Evolutionary conservation across 1,140 invertebrate species (phyloP).

Genomic region (Drosophila orena): DNA sequence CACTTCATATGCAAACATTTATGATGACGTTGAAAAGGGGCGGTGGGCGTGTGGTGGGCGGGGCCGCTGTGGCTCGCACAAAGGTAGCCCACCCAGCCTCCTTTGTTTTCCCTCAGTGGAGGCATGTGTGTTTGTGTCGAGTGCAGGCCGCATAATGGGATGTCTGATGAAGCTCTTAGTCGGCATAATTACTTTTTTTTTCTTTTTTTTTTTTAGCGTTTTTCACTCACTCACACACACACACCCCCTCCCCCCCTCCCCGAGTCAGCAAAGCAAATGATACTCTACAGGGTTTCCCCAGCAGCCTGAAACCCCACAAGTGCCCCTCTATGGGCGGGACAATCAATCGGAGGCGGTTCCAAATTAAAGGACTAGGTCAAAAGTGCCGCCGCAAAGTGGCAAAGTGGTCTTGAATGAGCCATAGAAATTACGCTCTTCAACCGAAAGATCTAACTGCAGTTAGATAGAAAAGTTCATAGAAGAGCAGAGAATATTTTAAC

Average conservation of each 20-base stretch:
- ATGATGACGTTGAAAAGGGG: slow-evolving; percentile 56
- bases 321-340: slow-evolving; percentile 4
- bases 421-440: too few relatives aligned
- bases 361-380: slow-evolving; percentile 41
- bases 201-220: slow-evolving; percentile 62
- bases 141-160: slow-evolving; percentile 81
- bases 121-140: slow-evolving; percentile 61
- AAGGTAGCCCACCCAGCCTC: slow-evolving; percentile 69
- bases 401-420: background rate
- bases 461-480: too few relatives aligned
- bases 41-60: slow-evolving; percentile 11
- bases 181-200: slow-evolving; percentile 81
- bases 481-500: too few relatives aligned
- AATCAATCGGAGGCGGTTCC: slow-evolving; percentile 29
- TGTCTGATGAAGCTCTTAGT: slow-evolving; percentile 83
- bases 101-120: slow-evolving; percentile 61
- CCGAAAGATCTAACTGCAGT: too few relatives aligned
- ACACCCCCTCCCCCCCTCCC: too few relatives aligned
- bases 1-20: slow-evolving; percentile 80
- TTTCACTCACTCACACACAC: background rate
- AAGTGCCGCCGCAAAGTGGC: slow-evolving; percentile 8
- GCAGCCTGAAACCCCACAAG: slow-evolving; percentile 5
- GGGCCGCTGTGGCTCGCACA: slow-evolving; percentile 50
- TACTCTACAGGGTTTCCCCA: slow-evolving; percentile 24
- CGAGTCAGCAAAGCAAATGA: slow-evolving; percentile 38